These are phyloP conservation scores for Onychomys arenicola DNA, from an alignment of 2,797 vertebrate species.

Conservation along the genomic window DNA sequence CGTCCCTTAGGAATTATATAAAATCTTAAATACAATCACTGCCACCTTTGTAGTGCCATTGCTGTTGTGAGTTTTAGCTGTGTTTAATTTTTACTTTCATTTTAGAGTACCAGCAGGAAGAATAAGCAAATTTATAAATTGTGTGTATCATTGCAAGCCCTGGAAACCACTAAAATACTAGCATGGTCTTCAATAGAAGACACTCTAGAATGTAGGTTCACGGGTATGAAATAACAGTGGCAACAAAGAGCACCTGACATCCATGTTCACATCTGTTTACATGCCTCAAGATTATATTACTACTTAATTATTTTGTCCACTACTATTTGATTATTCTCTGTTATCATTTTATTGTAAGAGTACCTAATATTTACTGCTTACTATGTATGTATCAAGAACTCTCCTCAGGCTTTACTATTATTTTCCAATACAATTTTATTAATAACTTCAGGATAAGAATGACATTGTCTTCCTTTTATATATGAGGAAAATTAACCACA, in stretches of 20 bases:
- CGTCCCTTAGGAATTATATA: background rate
- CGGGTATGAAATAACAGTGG: background rate
- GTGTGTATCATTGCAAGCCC: background rate
- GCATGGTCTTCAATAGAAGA: background rate
- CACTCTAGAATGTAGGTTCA: background rate
- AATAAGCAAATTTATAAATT: background rate
- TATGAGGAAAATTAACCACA: background rate
- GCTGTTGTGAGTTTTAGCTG: background rate
- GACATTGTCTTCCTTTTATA: background rate
- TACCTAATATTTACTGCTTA: background rate
- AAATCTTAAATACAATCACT: background rate
- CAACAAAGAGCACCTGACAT: background rate
- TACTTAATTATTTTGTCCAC: background rate
- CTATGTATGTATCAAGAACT: background rate
- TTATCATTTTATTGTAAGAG: background rate
- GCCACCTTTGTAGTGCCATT: background rate
- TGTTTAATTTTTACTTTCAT: background rate
- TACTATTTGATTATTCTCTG: background rate
- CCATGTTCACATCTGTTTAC: too few relatives aligned
- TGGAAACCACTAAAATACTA: background rate
- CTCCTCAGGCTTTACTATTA: background rate
- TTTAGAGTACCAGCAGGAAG: background rate
- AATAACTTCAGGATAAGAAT: background rate
- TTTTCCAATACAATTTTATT: background rate
- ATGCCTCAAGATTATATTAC: background rate